phyloP scores from a whole-genome alignment of 92 coral and sea anemone genomes.

The Blastomussa wellsi region DNA sequence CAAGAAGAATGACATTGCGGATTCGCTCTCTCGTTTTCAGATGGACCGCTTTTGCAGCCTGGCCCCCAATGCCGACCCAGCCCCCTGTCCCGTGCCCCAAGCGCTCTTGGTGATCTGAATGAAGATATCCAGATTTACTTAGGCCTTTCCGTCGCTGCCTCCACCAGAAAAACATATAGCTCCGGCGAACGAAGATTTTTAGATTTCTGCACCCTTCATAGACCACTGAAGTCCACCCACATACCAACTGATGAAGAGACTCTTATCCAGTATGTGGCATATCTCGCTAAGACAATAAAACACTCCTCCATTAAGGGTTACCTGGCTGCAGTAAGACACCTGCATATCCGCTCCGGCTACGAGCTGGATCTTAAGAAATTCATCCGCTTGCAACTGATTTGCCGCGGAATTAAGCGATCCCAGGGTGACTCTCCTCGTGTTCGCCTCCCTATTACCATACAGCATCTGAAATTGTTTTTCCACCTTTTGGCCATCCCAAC shows the following conservation, averaged over 20 bases:
- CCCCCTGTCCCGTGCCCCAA: constrained; percentile 42
- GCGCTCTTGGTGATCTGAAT: constrained; percentile 43
- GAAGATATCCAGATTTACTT: constrained; percentile 51
- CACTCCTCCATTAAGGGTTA: background rate
- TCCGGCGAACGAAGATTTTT: too few relatives aligned
- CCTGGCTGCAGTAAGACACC: constrained; percentile 38
- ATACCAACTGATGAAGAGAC: constrained; percentile 49
- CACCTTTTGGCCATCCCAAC: background rate
- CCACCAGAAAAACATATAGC: constrained; percentile 55
- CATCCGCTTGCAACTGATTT: too few relatives aligned
- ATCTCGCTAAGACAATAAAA: background rate
- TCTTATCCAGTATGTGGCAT: constrained; percentile 54
- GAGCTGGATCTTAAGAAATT: constrained; percentile 51
- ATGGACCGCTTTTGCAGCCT: constrained; percentile 50
- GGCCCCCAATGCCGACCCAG: constrained; percentile 53
- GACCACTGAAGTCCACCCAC: background rate
- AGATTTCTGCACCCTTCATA: constrained; percentile 33
- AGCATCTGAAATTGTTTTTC: background rate
- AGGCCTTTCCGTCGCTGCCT: constrained; percentile 42
- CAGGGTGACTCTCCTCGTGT: background rate
- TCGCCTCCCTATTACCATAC: background rate
- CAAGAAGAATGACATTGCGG: constrained; percentile 59
- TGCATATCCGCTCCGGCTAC: constrained; percentile 53
- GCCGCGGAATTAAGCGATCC: constrained; percentile 5
- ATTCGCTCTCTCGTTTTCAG: constrained; percentile 65